Conservation (phyloP, 2,113 vertebrate species). For the Callopanchax toddi region DNA sequence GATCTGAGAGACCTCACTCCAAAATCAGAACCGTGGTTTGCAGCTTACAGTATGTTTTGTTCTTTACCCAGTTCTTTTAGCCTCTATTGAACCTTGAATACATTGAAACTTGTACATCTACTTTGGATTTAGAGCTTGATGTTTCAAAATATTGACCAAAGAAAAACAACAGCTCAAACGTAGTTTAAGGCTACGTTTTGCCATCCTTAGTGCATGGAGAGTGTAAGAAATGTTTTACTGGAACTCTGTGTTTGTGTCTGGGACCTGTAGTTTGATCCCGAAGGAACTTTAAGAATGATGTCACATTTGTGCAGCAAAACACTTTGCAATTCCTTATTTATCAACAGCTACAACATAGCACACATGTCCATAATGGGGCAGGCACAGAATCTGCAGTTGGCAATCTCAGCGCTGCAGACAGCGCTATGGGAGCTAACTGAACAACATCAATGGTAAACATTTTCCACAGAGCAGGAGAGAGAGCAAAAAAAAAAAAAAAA, state of each 20-base stretch:
- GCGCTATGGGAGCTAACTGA: slow-evolving; percentile 57
- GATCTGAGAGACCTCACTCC: too few relatives aligned
- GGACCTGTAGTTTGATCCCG: neutral
- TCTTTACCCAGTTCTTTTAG: too few relatives aligned
- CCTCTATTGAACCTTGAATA: too few relatives aligned
- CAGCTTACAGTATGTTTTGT: too few relatives aligned
- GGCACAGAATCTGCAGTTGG: slow-evolving; percentile 57
- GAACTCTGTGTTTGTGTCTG: neutral
- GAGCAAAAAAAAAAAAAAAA: slow-evolving; percentile 48
- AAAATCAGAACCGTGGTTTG: too few relatives aligned
- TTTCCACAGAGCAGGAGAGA: slow-evolving; percentile 38
- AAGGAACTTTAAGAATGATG: slow-evolving; percentile 4
- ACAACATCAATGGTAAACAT: slow-evolving; percentile 67
- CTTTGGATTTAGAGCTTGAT: too few relatives aligned
- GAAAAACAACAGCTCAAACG: neutral
- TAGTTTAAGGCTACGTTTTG: neutral
- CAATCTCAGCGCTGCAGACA: slow-evolving; percentile 68
- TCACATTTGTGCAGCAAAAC: slow-evolving; percentile 11
- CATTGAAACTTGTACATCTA: too few relatives aligned
- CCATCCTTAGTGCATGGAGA: neutral
- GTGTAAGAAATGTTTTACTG: too few relatives aligned
- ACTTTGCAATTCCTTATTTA: slow-evolving; percentile 26
- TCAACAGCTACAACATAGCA: slow-evolving; percentile 26
- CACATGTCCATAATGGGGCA: slow-evolving; percentile 51
- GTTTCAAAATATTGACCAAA: too few relatives aligned